Evolutionary conservation across 2,888 invertebrate genomes (phyloP), one percentile per base, ranked within the genome.

Genomic region (Rugalucina vietnamica): DNA sequence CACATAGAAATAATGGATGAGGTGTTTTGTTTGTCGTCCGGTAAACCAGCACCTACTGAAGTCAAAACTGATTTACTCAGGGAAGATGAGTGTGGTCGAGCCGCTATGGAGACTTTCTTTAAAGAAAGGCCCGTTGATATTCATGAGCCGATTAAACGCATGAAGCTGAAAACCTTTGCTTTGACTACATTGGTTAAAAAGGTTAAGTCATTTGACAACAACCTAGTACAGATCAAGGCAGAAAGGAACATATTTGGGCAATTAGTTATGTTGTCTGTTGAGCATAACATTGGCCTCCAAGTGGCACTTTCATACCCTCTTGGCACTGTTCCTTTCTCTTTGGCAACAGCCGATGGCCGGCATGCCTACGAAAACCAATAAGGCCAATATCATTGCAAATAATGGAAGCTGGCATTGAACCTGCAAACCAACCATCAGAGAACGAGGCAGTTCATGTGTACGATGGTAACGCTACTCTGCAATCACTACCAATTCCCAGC

Each of bases 261-360:
- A 18, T 18, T 43, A 12, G 43, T 18, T 43, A 8, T 43, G 18
- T 18, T 88, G 0, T 36, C 80, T 21, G 36, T 69, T 5, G 37
- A 84, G 71, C n/a, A 88, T 75, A 69, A 85, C 84, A 36, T 12
- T 8, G 54, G n/a, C 54, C 54, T 54, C 54, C 54, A 12, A 18
- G 18, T 36, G 5, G 82, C 81, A 14, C 49, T 89, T 24, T 72
- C 76, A 0, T 87, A 49, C 49, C 87, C 86, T 0, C 74, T 85
- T 2, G 79, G 81, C 0, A 81, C 86, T 24, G 85, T 87, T 34
- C 84, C 84, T 1, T 83, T 78, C 82, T 36, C 86, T 24, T 43
- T 88, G 12, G 87, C 88, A 3, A 85, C 83, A 21, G 78, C 83
- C 18, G 87, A 88, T 50, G n/a, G n/a, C n/a, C n/a, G 88, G 86